Base-by-base conservation (phyloP, 2,888 invertebrate genomes). In the Sericinus montela region DNA sequence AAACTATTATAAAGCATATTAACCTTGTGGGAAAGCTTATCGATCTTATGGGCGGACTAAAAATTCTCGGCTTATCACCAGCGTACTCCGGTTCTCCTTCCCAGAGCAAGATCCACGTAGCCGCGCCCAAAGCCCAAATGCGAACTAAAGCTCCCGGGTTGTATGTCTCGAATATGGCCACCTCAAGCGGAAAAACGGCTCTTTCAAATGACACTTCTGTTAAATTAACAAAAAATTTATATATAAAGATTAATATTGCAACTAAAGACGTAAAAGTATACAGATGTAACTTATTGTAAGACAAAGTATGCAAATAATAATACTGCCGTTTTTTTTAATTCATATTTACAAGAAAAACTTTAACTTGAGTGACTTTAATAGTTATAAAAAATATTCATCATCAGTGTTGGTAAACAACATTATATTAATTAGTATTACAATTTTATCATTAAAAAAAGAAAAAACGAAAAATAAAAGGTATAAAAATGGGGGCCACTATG, bases 111-210 rank as follows among this genome's bases (percentile, higher is more conserved):
- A 90, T 75, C 97, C 97, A 97, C 13, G 81, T 75, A 0, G 64
- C 63, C 0, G 83, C 75, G 1, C 80, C 80, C 45, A 81, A 73
- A 0, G 94, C 95, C 94, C 95, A 96, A 52, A 96, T 93, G 54
- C 94, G 90, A 13, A 96, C 92, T 29, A 96, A 90, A 1, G 95
- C 94, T 16, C 96, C 96, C 0, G 96, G 96, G 75, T 96, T 95
- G 65, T 94, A 96, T 0, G 95, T 95, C 82, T 97, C 96, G 72
- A 94, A 97, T 52, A 97, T 90, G 1, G 92, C 92, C 47, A 97
- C 91, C 62, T 92, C 90, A 40, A 91, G 75, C 5, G 94, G 94
- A 65, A 91, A 91, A 1, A 95, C 94, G 41, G 91, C 85, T 55
- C 83, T 86, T 67, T 92, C 91, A 78, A 93, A 95, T 61, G 90